A percentile compares a stretch with the other conserved stretches of the same genome.
Evolutionary conservation across 35 echinoderm and acorn worm species (phyloP).

Genomic region (Patiria miniata): DNA sequence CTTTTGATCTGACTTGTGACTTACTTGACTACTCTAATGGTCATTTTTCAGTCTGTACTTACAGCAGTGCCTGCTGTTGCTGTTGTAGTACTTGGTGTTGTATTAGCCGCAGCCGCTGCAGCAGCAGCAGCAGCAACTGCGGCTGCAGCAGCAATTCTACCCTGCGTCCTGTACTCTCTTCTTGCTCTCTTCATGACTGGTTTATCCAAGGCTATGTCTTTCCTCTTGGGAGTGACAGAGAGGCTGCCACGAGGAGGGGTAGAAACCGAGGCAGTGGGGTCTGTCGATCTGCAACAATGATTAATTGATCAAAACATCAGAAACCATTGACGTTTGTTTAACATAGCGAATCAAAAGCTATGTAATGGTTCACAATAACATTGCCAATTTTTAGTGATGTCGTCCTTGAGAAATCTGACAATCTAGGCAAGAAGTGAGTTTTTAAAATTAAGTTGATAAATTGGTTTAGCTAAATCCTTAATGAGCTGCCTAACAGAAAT

Average conservation of each 20-base stretch:
- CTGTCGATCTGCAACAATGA: neutral
- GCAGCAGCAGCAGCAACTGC: conserved; percentile 58
- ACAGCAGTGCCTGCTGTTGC: neutral
- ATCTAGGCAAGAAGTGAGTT: too few species aligned
- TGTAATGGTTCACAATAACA: neutral
- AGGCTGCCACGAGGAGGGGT: neutral
- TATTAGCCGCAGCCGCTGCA: conserved; percentile 61
- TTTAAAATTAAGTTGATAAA: too few species aligned
- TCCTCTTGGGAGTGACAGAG: neutral
- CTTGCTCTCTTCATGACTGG: conserved; percentile 6
- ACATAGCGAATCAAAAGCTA: neutral
- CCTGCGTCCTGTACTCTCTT: neutral
- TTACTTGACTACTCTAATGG: neutral
- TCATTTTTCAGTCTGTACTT: neutral
- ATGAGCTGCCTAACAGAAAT: too few species aligned
- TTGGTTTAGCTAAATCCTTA: too few species aligned
- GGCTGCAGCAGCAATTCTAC: conserved; percentile 34
- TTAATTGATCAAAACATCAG: neutral
- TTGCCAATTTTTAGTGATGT: too few species aligned
- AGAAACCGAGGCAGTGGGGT: neutral
- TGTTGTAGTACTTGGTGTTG: conserved; percentile 7
- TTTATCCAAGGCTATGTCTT: neutral
- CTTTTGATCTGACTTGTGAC: neutral
- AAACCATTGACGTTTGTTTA: too few species aligned
- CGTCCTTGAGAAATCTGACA: too few species aligned